Conservation (phyloP, 2,113 vertebrate species). For the Cheilinus undulatus region DNA sequence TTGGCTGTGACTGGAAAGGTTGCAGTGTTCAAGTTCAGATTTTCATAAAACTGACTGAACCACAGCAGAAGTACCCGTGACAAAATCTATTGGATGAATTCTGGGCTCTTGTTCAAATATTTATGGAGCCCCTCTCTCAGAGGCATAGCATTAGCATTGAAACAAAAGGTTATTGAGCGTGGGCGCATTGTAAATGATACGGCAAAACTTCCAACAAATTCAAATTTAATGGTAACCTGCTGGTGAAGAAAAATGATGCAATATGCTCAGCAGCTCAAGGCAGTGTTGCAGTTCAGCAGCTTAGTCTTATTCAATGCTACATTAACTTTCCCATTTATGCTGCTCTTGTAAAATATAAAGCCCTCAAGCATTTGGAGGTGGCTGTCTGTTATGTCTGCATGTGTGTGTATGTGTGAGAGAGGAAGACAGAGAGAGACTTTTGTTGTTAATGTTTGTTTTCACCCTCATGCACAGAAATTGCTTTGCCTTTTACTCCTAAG, state of each 20-base stretch:
- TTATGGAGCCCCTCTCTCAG: conserved; percentile 77
- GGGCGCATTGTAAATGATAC: conserved; percentile 83
- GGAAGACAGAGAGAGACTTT: conserved; percentile 33
- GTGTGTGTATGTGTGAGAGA: conserved; percentile 35
- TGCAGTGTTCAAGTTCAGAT: conserved; percentile 33
- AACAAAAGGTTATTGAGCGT: conserved; percentile 85
- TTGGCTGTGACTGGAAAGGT: conserved; percentile 17
- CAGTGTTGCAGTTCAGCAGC: conserved; percentile 85
- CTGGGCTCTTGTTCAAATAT: conserved; percentile 83
- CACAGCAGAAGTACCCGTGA: conserved; percentile 30
- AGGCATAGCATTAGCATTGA: conserved; percentile 82
- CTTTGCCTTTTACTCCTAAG: conserved; percentile 69
- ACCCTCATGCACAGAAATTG: conserved; percentile 72
- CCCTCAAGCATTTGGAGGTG: conserved; percentile 82
- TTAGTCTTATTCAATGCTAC: conserved; percentile 91
- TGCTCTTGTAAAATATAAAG: conserved; percentile 88
- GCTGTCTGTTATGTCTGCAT: conserved; percentile 72
- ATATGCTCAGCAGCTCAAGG: conserved; percentile 85
- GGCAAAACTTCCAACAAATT: conserved; percentile 84
- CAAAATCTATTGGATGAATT: conserved; percentile 66
- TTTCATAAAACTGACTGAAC: conserved; percentile 55
- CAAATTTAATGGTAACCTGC: conserved; percentile 86
- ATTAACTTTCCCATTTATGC: conserved; percentile 95
- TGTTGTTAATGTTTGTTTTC: conserved; percentile 74
- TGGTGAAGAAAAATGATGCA: conserved; percentile 85